phyloP scores from a whole-genome alignment of 2,888 invertebrate species.

The Limnephilus lunatus region DNA sequence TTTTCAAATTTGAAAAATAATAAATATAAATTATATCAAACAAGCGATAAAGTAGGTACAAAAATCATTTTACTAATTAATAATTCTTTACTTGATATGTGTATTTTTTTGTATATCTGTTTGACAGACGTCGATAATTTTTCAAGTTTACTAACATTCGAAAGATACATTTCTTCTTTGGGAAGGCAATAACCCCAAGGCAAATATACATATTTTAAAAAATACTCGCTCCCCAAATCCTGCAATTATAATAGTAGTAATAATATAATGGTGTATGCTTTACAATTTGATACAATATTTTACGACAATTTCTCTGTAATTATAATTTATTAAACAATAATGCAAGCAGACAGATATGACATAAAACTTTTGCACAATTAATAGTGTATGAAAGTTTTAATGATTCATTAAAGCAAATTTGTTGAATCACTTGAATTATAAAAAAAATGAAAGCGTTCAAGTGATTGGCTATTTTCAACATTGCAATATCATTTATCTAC shows the following conservation, averaged over 20 bases:
- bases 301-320: not conserved
- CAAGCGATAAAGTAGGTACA: too few species aligned
- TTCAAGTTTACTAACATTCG: too few species aligned
- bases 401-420: not conserved
- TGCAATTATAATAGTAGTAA: not conserved
- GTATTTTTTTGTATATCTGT: too few species aligned
- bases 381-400: not conserved
- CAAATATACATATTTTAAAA: too few species aligned
- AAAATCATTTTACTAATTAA: too few species aligned
- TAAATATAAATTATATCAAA: too few species aligned
- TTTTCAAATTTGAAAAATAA: too few species aligned
- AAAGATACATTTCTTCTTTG: too few species aligned
- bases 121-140: too few species aligned
- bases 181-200: too few species aligned
- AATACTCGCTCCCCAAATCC: too few species aligned
- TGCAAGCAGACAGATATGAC: not conserved
- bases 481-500: not conserved
- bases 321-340: not conserved
- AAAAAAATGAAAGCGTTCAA: conserved; percentile 5
- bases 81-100: too few species aligned
- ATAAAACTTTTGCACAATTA: not conserved
- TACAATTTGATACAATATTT: not conserved
- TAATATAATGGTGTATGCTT: not conserved
- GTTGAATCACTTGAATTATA: not conserved
- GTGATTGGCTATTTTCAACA: not conserved